phyloP scores from a whole-genome alignment of 2,113 vertebrate species.

The Phoxinus phoxinus region DNA sequence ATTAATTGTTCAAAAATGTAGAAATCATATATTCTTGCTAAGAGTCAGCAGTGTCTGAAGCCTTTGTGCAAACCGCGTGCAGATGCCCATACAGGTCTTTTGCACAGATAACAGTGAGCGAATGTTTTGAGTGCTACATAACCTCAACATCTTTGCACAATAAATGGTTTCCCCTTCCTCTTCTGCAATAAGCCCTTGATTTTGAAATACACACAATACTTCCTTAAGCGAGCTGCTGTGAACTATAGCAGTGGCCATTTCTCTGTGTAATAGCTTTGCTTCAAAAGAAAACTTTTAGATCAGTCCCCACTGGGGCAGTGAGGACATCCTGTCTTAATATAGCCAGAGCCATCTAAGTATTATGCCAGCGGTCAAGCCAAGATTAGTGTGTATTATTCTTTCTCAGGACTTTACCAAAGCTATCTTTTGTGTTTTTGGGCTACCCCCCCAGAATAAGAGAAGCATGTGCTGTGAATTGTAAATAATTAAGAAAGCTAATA shows the following conservation, averaged over 20 bases:
- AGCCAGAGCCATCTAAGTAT: conserved; percentile 29
- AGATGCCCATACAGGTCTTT: neutral
- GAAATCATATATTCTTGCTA: neutral
- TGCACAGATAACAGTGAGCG: neutral
- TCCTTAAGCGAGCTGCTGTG: neutral
- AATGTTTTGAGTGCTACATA: neutral
- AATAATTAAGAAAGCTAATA: conserved; percentile 29
- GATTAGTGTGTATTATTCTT: conserved; percentile 32
- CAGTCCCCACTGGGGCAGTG: neutral
- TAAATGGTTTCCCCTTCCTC: conserved; percentile 9
- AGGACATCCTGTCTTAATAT: conserved; percentile 43
- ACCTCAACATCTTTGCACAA: neutral
- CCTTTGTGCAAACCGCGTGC: neutral
- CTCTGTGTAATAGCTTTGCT: neutral
- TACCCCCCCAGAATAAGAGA: neutral
- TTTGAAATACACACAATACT: neutral
- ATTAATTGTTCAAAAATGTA: neutral
- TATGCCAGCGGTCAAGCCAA: conserved; percentile 37
- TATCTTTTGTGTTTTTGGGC: conserved; percentile 12
- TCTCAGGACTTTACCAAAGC: neutral
- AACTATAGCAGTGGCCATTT: neutral
- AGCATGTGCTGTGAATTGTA: conserved; percentile 37
- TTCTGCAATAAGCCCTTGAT: neutral
- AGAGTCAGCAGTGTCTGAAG: neutral
- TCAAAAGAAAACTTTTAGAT: conserved; percentile 26